Evolutionary conservation across 2,797 vertebrate genomes (phyloP).

Genomic region (Sebastes steindachneri): DNA sequence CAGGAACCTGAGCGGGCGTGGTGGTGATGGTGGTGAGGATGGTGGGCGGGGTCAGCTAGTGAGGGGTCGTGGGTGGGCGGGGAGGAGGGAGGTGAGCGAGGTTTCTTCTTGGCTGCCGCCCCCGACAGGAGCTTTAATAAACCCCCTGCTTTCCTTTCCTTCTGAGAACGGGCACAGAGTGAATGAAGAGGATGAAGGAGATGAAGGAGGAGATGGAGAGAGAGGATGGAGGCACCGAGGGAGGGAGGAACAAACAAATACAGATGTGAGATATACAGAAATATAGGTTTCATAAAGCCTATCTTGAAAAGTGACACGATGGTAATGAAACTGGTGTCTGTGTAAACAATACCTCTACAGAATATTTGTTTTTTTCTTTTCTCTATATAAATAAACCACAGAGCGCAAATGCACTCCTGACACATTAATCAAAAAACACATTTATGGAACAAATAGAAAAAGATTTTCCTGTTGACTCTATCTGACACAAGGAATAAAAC

Average conservation of each 20-base stretch:
- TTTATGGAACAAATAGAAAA: slow-evolving; percentile 12
- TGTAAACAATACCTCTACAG: slow-evolving; percentile 7
- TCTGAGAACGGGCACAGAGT: slow-evolving; percentile 76
- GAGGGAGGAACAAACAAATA: slow-evolving; percentile 11
- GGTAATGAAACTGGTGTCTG: background rate
- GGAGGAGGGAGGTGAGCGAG: slow-evolving; percentile 91
- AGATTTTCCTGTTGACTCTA: background rate
- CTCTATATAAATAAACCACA: background rate
- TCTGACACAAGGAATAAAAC: background rate
- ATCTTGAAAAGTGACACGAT: slow-evolving; percentile 12
- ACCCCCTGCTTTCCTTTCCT: slow-evolving; percentile 94
- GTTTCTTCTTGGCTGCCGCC: slow-evolving; percentile 94
- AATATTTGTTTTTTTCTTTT: background rate
- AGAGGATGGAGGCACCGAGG: background rate
- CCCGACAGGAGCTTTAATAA: slow-evolving; percentile 95
- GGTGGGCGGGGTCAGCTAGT: slow-evolving; percentile 58
- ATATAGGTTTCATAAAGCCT: background rate
- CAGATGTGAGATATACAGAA: background rate
- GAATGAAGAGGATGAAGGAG: background rate
- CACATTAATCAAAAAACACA: slow-evolving; percentile 1
- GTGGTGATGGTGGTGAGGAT: slow-evolving; percentile 82
- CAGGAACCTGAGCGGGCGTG: slow-evolving; percentile 94
- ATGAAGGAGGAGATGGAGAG: background rate
- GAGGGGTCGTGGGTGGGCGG: slow-evolving; percentile 90
- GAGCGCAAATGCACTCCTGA: background rate